phyloP scores from a whole-genome alignment of 2,888 invertebrate genomes.

The Ypsolopha scabrella region DNA sequence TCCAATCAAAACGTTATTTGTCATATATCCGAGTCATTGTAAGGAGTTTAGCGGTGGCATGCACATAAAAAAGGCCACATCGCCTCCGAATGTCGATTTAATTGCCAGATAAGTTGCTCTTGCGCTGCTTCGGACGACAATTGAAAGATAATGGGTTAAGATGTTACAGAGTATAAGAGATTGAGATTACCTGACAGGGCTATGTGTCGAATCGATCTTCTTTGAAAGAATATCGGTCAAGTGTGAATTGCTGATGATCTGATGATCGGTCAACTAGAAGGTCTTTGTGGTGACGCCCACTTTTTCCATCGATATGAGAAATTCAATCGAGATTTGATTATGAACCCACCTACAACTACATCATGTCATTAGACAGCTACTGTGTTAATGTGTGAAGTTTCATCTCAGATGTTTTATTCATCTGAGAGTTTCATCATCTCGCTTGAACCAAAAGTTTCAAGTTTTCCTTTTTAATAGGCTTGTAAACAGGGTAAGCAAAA shows the following conservation, averaged over 20 bases:
- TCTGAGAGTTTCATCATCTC: too few species aligned
- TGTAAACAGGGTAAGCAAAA: too few species aligned
- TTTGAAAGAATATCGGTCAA: not conserved
- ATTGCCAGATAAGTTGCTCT: slow-evolving; percentile 63
- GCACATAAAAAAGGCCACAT: slow-evolving; percentile 56
- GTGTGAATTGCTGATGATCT: not conserved
- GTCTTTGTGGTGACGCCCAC: too few species aligned
- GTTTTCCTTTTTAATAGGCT: too few species aligned
- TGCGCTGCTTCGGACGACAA: slow-evolving; percentile 38
- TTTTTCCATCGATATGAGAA: too few species aligned
- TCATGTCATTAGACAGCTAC: too few species aligned
- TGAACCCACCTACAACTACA: too few species aligned
- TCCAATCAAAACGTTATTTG: slow-evolving; percentile 68
- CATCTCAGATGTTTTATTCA: too few species aligned
- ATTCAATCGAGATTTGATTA: too few species aligned
- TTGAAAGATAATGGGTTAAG: slow-evolving; percentile 62
- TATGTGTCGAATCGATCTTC: not conserved
- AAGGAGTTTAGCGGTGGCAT: slow-evolving; percentile 54
- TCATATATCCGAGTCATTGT: slow-evolving; percentile 65
- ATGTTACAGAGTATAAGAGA: slow-evolving; percentile 55
- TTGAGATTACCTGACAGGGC: slow-evolving; percentile 24
- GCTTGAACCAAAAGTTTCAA: too few species aligned
- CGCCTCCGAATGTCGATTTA: slow-evolving; percentile 69
- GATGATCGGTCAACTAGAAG: too few species aligned
- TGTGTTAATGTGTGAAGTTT: too few species aligned